Evolutionary conservation across 2,888 invertebrate genomes (phyloP).

Genomic region (Xestia rhomboidea): DNA sequence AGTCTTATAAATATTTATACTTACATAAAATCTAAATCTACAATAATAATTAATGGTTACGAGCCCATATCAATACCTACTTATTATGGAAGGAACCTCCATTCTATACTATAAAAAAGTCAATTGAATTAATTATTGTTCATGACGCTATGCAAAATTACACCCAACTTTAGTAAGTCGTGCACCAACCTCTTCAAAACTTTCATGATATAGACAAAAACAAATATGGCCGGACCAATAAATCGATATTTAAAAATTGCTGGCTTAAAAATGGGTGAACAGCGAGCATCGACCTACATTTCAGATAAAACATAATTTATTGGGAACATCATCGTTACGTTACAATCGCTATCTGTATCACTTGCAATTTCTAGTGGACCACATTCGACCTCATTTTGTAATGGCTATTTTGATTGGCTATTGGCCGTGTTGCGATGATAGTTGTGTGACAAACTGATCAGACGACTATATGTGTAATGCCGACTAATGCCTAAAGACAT

Average conservation of each 20-base stretch:
- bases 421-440: conserved; percentile 11
- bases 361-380: conserved; percentile 44
- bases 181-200: background rate
- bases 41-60: background rate
- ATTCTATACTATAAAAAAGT: background rate
- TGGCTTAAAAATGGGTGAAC: conserved; percentile 1
- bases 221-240: background rate
- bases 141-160: background rate
- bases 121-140: background rate
- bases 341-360: conserved; percentile 45
- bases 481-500: background rate
- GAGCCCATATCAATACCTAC: background rate
- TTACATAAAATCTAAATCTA: background rate
- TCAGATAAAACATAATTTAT: conserved; percentile 50
- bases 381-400: conserved; percentile 62
- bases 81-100: background rate
- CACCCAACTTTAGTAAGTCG: background rate
- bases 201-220: background rate
- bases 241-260: conserved; percentile 30
- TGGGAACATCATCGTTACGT: conserved; percentile 29
- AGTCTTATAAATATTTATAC: background rate
- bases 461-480: background rate
- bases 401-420: conserved; percentile 41
- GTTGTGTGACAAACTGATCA: conserved; percentile 17
- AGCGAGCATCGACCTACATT: conserved; percentile 46